Evolutionary conservation across 2,888 invertebrate species (phyloP), one percentile per base, ranked within the genome.

Genomic region (Calameuta pallipes): DNA sequence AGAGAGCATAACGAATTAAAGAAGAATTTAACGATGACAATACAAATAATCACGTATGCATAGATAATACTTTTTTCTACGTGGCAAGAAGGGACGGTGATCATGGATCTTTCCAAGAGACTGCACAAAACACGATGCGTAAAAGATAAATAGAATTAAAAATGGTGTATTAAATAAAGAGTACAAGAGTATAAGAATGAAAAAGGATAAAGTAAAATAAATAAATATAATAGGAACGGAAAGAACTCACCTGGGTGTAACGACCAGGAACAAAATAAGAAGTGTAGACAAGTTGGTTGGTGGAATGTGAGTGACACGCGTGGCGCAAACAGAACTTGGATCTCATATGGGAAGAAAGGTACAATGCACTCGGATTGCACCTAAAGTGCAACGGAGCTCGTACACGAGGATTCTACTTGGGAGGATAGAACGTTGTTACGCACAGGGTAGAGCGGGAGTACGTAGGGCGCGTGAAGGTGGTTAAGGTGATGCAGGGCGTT

Each of bases 401-500:
- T 81, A 80, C 80, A 81, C 80, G 80, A 85, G 85, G 86, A 85
- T 87, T 86, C 85, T 83, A 82, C 86, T 83, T 84, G 86, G 83
- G 85, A 87, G 85, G 87, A 86, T 79, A 84, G 85, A 81, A 85
- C 83, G 85, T 84, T 85, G 86, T 87, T 87, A 85, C 87, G 85
- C 83, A 86, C 85, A 84, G 87, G 87, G 85, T 86, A 85, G 83
- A 86, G 83, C 80, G 87, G 85, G 80, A 88, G 86, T 84, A 88
- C 85, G 85, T 85, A 86, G 83, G 90, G 87, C 85, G 87, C 86
- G 84, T 87, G 88, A 86, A 88, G 87, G 86, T 88, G 87, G 84
- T 89, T 90, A 85, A 87, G 88, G 85, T 90, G 90, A 88, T 91
- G 91, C 84, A 91, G 89, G 87, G 91, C 89, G 89, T 91, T 91